Percentiles rank a stretch among this genome's conserved stretches.
Evolutionary conservation across 1,140 invertebrate genomes (phyloP).

Genomic region (Calephelis virginiensis): DNA sequence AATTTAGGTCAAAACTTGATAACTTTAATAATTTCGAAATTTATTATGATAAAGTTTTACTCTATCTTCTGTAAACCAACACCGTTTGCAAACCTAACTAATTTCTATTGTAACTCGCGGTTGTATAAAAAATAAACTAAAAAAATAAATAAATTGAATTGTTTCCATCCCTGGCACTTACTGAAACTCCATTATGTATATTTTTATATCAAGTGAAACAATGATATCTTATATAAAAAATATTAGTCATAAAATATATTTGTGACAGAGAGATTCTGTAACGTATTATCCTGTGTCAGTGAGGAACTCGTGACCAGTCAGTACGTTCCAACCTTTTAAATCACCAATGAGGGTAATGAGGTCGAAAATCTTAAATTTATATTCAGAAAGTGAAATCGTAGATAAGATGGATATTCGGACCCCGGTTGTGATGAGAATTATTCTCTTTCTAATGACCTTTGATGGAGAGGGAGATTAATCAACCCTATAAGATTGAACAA

Average conservation of each 20-base stretch:
- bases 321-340: slow-evolving; percentile 46
- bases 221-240: neutral
- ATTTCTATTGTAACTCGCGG: too few relatives aligned
- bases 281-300: slow-evolving; percentile 18
- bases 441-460: slow-evolving; percentile 6
- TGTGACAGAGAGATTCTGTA: slow-evolving; percentile 19
- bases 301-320: slow-evolving; percentile 34
- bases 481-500: neutral
- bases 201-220: too few relatives aligned
- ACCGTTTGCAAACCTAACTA: too few relatives aligned
- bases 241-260: neutral
- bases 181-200: too few relatives aligned
- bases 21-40: too few relatives aligned
- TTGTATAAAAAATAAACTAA: too few relatives aligned
- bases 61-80: too few relatives aligned
- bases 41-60: too few relatives aligned
- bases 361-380: slow-evolving; percentile 62
- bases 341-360: slow-evolving; percentile 56
- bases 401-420: slow-evolving; percentile 29
- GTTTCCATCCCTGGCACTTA: too few relatives aligned
- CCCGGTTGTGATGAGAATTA: slow-evolving; percentile 13
- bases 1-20: too few relatives aligned
- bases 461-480: slow-evolving; percentile 1
- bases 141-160: too few relatives aligned
- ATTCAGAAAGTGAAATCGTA: slow-evolving; percentile 49